Evolutionary conservation across 2,797 vertebrate genomes (phyloP).

Genomic region (Sebastolobus altivelis): DNA sequence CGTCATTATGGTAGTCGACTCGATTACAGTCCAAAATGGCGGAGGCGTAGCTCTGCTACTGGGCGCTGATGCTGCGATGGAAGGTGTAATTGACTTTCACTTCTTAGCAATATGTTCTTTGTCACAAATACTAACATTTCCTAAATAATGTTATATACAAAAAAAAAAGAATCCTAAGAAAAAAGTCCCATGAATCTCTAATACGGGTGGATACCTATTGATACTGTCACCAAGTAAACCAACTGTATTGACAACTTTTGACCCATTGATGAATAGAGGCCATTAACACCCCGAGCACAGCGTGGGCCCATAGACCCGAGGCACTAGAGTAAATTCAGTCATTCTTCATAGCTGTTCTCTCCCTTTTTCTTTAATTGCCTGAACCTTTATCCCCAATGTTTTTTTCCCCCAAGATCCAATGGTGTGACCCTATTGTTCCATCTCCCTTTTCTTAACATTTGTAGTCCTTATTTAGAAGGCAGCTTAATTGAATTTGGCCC

Average conservation of each 20-base stretch:
- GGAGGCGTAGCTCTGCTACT: fast-evolving
- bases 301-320: neutral
- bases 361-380: constrained; percentile 6
- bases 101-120: no score
- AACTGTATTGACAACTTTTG: constrained; percentile 17
- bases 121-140: neutral
- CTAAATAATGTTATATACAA: neutral
- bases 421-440: constrained; percentile 29
- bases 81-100: no score
- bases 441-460: constrained; percentile 24
- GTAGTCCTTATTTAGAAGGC: constrained; percentile 53
- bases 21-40: no score
- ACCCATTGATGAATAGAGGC: constrained; percentile 31
- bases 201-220: neutral
- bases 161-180: neutral
- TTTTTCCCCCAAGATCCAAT: neutral
- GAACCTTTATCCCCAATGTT: constrained; percentile 12
- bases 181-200: neutral
- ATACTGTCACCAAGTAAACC: constrained; percentile 5
- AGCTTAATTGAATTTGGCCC: constrained; percentile 76
- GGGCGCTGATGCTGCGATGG: no score
- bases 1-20: no score
- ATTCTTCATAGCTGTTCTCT: neutral
- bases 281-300: constrained; percentile 1
- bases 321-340: neutral